These are phyloP conservation scores for Venustaconcha ellipsiformis DNA, from an alignment of 1,140 invertebrate genomes.

Conservation along the genomic window DNA sequence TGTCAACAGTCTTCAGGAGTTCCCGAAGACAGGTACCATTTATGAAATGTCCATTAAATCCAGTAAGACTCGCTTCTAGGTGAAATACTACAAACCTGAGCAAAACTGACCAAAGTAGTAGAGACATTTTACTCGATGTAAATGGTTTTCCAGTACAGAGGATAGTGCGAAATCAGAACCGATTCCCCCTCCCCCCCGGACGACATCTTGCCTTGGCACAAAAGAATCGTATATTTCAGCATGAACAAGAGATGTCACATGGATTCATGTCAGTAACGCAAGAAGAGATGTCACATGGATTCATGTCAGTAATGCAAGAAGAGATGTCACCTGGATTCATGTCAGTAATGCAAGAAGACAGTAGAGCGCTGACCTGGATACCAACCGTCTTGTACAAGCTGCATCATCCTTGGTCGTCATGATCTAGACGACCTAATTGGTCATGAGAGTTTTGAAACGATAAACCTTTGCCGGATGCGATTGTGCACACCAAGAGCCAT, in stretches of 20 bases:
- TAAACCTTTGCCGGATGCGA: too few relatives aligned
- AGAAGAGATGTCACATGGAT: constrained; percentile 45
- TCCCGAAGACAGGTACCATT: constrained; percentile 35
- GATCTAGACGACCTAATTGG: neutral
- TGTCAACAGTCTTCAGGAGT: constrained; percentile 44
- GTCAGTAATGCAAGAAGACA: constrained; percentile 50
- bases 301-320: constrained; percentile 54
- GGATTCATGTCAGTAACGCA: constrained; percentile 55
- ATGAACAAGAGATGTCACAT: constrained; percentile 48
- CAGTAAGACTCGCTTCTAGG: constrained; percentile 40
- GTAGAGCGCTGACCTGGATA: constrained; percentile 19
- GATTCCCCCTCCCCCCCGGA: too few relatives aligned
- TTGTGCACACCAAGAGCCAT: too few relatives aligned
- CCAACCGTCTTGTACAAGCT: constrained; percentile 8
- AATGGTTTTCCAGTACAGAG: constrained; percentile 49
- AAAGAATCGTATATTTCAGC: constrained; percentile 52
- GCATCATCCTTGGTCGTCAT: constrained; percentile 14
- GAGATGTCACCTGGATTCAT: constrained; percentile 47
- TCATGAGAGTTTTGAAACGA: too few relatives aligned
- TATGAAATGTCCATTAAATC: constrained; percentile 41
- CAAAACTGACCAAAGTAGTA: constrained; percentile 27
- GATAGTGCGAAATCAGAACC: constrained; percentile 53
- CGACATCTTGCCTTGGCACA: constrained; percentile 30
- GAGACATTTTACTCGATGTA: constrained; percentile 28
- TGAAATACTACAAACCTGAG: constrained; percentile 45